A percentile compares a stretch with the other conserved stretches of the same genome.
Evolutionary conservation across 2,113 vertebrate species (phyloP).

Genomic region (Oenanthe melanoleuca): DNA sequence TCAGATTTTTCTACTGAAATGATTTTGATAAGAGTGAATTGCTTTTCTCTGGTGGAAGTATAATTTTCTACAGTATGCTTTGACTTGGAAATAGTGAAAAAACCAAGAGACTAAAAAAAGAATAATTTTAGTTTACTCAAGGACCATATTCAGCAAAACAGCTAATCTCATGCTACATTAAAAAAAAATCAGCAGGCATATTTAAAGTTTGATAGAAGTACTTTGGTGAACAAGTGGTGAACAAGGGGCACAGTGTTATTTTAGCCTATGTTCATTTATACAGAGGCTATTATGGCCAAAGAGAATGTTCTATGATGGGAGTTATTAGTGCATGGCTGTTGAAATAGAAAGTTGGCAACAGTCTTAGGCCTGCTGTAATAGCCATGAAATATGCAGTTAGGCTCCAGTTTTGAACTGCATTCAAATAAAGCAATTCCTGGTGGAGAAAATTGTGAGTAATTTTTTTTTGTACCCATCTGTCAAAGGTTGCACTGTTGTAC

Average conservation of each 20-base stretch:
- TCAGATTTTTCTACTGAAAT: constrained; percentile 17
- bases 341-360: background rate
- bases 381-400: background rate
- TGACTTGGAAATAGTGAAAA: background rate
- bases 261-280: background rate
- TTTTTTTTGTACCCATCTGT: background rate
- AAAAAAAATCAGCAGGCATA: background rate
- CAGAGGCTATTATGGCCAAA: background rate
- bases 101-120: background rate
- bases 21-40: background rate
- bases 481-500: background rate
- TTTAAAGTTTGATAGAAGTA: background rate
- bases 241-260: background rate
- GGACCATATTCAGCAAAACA: background rate
- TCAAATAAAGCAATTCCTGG: background rate
- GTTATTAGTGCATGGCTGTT: background rate
- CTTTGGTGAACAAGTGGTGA: background rate
- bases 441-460: background rate
- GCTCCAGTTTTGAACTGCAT: background rate
- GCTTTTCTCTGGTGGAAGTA: background rate
- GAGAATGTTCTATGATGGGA: background rate
- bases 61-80: background rate
- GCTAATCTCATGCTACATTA: background rate
- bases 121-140: background rate
- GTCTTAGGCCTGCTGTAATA: background rate